These are phyloP conservation scores for Ganaspis sp. DNA, from an alignment of 1,140 invertebrate genomes.

Conservation along the genomic window DNA sequence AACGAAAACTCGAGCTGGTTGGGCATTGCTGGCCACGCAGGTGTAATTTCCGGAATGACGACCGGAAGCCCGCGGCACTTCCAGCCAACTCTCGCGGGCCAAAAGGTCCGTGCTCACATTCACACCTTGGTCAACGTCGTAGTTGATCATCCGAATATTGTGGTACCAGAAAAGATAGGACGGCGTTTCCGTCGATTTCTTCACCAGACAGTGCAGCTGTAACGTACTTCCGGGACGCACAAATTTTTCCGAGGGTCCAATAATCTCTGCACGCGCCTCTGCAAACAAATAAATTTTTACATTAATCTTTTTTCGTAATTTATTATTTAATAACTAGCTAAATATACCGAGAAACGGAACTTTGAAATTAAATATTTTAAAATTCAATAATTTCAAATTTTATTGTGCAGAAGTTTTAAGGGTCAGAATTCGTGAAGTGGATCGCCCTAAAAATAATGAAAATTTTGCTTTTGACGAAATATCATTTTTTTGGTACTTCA, in stretches of 20 bases:
- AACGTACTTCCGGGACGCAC: slow-evolving; percentile 90
- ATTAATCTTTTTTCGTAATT: background rate
- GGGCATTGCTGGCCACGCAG: slow-evolving; percentile 90
- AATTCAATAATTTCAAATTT: no score
- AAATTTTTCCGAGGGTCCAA: slow-evolving; percentile 89
- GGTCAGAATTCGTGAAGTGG: no score
- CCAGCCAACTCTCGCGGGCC: slow-evolving; percentile 79
- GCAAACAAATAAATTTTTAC: slow-evolving; percentile 63
- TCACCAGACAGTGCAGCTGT: slow-evolving; percentile 86
- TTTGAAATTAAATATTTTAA: no score
- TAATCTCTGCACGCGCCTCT: slow-evolving; percentile 92
- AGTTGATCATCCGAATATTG: slow-evolving; percentile 92
- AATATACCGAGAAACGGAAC: no score
- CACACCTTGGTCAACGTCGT: slow-evolving; percentile 88
- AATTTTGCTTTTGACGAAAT: no score
- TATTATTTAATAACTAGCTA: no score
- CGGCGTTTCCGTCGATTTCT: slow-evolving; percentile 88
- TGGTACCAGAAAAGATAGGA: slow-evolving; percentile 94
- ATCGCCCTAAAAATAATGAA: no score
- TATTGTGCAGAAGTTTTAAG: no score
- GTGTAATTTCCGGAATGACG: slow-evolving; percentile 92
- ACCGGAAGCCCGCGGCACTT: slow-evolving; percentile 81
- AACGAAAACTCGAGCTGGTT: slow-evolving; percentile 88
- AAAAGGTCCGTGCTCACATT: slow-evolving; percentile 85
- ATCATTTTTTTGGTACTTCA: no score